These are phyloP conservation scores for Lynx canadensis DNA, from an alignment of 2,113 vertebrate genomes.

Conservation along the genomic window DNA sequence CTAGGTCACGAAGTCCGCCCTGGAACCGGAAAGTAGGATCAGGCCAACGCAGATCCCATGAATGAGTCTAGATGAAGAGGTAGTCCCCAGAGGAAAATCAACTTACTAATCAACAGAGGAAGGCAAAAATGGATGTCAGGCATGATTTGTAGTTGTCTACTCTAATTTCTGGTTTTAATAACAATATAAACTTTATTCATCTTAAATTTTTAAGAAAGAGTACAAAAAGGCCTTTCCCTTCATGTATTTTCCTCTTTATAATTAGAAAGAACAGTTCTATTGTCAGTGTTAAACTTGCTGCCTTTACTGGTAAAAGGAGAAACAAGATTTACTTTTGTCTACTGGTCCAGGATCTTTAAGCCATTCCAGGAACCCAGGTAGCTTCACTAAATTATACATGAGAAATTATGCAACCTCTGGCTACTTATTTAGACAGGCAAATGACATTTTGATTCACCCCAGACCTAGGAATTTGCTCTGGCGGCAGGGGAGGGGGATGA, in stretches of 20 bases:
- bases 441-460: neutral
- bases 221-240: neutral
- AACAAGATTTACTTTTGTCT: constrained; percentile 14
- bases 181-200: neutral
- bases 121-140: neutral
- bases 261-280: neutral
- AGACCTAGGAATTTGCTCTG: neutral
- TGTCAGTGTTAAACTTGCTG: neutral
- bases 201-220: constrained; percentile 22
- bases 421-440: constrained; percentile 38
- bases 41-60: neutral
- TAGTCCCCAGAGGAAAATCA: neutral
- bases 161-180: neutral
- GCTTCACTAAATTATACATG: neutral
- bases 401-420: constrained; percentile 25
- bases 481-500: no score
- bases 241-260: neutral
- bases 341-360: neutral
- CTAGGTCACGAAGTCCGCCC: neutral
- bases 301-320: neutral
- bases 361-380: neutral
- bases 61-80: neutral
- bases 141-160: neutral
- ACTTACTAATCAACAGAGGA: neutral
- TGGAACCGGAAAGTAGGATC: neutral